Base-by-base conservation (phyloP, 2,888 invertebrate genomes). In the Aleiodes leptofemur region DNA sequence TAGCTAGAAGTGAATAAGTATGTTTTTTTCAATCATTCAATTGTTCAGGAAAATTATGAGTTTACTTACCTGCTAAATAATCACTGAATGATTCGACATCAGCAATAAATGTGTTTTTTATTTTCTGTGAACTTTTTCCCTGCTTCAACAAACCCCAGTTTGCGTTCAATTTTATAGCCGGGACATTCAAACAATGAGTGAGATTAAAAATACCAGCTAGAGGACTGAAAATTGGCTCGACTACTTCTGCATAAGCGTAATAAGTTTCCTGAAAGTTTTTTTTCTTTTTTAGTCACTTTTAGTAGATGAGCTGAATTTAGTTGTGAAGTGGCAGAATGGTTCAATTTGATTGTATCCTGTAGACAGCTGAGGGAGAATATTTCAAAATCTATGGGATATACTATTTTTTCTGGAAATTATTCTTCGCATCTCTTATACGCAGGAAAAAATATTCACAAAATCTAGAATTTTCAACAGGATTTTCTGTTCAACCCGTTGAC, bases 131-230 rank as follows among this genome's bases (percentile, higher is more conserved):
- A 11, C 13, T 23, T 48, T 86, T 84, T 73, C 90, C 90, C 5
- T 88, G 88, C 82, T 91, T 91, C 0, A 86, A 85, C 4, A 92
- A 89, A 77, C 93, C 93, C 91, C 93, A 93, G 3, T 92, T 90
- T 9, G 90, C 90, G 23, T 90, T 90, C 1, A 87, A 84, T 59
- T 86, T 85, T 56, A 93, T 82, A 0, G 91, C 90, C 14, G 91
- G 91, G 34, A 90, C 87, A 23, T 92, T 84, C 55, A 90, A 79
- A 57, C 83, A 83, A 29, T 85, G 82, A 51, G 90, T 84, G 56
- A 89, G 82, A 11, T 85, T 80, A 14, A 86, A 86, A 74, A 90
- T 77, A 5, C 82, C 86, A 16, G 86, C 85, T 5, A 90, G 76
- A 9, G 86, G 83, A 38, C 85, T 86, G 59, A 82, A 82, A 0